These are phyloP conservation scores for Diuraphis noxia DNA, from an alignment of 1,140 invertebrate species.

Conservation along the genomic window DNA sequence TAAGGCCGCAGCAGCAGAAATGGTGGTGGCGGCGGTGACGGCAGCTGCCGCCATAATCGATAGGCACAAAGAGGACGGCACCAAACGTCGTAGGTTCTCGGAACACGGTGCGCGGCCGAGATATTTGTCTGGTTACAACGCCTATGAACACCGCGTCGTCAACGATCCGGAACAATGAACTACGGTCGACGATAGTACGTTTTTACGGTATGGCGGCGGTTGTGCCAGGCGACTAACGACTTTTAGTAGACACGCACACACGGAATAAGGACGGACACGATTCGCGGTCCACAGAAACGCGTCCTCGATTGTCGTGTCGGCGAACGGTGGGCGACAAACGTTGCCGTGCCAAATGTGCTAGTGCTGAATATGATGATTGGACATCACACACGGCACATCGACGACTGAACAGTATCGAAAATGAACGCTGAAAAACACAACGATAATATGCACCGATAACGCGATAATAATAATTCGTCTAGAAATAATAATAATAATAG, in stretches of 20 bases:
- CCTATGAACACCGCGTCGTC: background rate
- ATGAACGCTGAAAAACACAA: background rate
- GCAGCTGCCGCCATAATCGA: constrained; percentile 8
- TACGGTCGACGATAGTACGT: background rate
- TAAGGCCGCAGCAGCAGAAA: no score
- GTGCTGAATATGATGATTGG: background rate
- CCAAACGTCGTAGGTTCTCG: background rate
- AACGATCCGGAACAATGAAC: background rate
- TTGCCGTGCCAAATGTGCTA: background rate
- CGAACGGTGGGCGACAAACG: background rate
- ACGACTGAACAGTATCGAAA: background rate
- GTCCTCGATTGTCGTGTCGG: background rate
- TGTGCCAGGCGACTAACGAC: background rate
- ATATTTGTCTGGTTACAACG: background rate
- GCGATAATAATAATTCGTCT: no score
- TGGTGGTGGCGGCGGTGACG: background rate
- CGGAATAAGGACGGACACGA: background rate
- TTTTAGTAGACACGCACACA: no score
- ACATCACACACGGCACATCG: background rate
- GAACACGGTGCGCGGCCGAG: background rate
- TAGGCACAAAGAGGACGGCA: background rate
- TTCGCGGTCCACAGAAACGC: background rate
- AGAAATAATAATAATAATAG: background rate
- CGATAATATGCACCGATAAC: background rate
- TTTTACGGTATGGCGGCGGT: no score